A percentile compares a stretch with the other conserved stretches of the same genome.
Evolutionary conservation across 2,888 invertebrate species (phyloP).

Genomic region (Lampropteryx suffumata): DNA sequence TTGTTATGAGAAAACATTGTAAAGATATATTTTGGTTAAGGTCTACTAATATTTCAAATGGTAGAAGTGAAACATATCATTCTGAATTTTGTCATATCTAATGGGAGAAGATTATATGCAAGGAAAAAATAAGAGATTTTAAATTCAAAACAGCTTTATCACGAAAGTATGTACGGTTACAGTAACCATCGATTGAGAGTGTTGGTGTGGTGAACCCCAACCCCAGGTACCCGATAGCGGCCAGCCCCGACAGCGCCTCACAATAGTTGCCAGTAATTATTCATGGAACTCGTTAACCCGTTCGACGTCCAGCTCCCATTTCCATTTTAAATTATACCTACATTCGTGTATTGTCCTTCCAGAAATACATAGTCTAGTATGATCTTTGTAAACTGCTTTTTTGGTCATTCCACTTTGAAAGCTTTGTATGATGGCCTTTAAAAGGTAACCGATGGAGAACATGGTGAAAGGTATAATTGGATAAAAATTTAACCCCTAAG

Average conservation of each 20-base stretch:
- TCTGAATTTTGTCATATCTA: conserved; percentile 60
- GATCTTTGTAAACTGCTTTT: conserved; percentile 15
- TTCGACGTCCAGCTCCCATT: conserved; percentile 46
- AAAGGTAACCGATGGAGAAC: too few relatives aligned
- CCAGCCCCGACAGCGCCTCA: conserved; percentile 25
- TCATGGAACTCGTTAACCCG: conserved; percentile 52
- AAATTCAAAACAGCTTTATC: conserved; percentile 30
- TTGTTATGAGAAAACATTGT: too few relatives aligned
- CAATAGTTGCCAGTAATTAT: conserved; percentile 55
- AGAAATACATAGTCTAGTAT: conserved; percentile 43
- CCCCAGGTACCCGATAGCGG: neutral
- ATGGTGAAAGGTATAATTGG: too few relatives aligned
- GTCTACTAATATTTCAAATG: conserved; percentile 7
- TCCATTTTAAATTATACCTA: conserved; percentile 54
- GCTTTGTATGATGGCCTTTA: neutral
- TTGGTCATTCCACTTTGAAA: neutral
- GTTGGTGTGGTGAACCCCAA: neutral
- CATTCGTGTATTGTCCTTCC: conserved; percentile 47
- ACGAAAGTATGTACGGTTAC: too few relatives aligned
- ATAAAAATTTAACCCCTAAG: too few relatives aligned
- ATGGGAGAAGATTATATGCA: conserved; percentile 38
- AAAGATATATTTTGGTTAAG: neutral
- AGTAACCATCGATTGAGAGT: too few relatives aligned
- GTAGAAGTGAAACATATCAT: conserved; percentile 65
- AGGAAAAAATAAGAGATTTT: neutral